Evolutionary conservation across 2,113 vertebrate species (phyloP), one percentile per base, ranked within the genome.

Genomic region (Cyanoderma ruficeps): DNA sequence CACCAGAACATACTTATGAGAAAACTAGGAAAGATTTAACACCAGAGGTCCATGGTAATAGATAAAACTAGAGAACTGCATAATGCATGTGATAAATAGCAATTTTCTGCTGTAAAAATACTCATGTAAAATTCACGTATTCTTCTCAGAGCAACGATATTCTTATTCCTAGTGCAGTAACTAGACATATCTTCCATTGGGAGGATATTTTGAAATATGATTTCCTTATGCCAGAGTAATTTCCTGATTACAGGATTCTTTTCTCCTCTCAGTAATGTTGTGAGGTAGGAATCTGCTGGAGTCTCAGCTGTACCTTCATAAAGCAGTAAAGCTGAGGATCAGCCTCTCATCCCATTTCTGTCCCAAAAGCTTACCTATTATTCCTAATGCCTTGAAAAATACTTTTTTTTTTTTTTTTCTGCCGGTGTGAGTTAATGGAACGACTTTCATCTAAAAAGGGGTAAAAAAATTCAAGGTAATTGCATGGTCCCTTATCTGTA

Each of bases 41-140:
- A 56, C 11, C 70, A 70, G 64, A 47, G 20, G n/a, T 86, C 42
- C 59, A 52, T 30, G 19, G 17, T 63, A 88, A 93, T 90, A 86
- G 74, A 72, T 85, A 59, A 69, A 94, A 95, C 90, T 83, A 77
- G 71, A 83, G 63, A 86, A 86, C 71, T 93, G 42, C 79, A 85
- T 80, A 85, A 90, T 93, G 10, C 47, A 39, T 85, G 22, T 91
- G 33, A 77, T 87, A 95, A 95, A 64, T 70, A 92, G 35, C 14
- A 77, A 24, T 49, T 88, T 89, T 90, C 63, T 78, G 7, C 82
- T 70, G n/a, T 91, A 70, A 87, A 86, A 95, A 83, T 85, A 33
- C 27, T 87, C 50, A 63, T 70, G 42, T 50, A 83, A 93, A 93
- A 93, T 80, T 94, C 68, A 83, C 57, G 9, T 60, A 60, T 60